Percentiles rank a stretch among this genome's conserved stretches.
Evolutionary conservation across 1,140 invertebrate species (phyloP).

Genomic region (Aphelenchoides besseyi): DNA sequence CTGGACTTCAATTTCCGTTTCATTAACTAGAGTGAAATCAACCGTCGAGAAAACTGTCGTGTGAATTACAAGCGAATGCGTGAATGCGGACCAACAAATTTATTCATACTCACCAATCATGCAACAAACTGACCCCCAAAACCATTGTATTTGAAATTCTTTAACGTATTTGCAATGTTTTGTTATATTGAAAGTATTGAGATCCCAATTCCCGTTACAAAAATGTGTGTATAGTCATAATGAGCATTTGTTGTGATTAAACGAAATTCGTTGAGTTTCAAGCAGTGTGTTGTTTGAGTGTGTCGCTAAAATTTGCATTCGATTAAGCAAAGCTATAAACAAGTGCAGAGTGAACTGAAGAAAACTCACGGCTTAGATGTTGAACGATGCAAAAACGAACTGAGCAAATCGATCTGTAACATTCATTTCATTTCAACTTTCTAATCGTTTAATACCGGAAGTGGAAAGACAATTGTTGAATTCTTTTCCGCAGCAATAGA

Average conservation of each 20-base stretch:
- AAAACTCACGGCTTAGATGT: slow-evolving; percentile 48
- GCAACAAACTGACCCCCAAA: no score
- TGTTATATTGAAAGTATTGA: slow-evolving; percentile 4
- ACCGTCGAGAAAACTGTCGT: neutral
- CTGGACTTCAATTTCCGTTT: slow-evolving; percentile 33
- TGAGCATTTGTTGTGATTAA: neutral
- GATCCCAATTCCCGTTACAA: neutral
- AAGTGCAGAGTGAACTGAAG: neutral
- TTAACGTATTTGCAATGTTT: no score
- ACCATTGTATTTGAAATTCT: no score
- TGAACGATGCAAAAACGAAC: slow-evolving; percentile 40
- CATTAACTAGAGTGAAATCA: neutral
- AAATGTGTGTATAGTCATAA: neutral
- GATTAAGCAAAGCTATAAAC: slow-evolving; percentile 18
- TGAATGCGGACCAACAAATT: no score
- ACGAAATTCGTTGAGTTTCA: neutral
- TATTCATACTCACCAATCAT: no score
- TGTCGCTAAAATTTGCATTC: slow-evolving; percentile 15
- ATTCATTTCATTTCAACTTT: no score
- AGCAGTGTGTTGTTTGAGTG: slow-evolving; percentile 26
- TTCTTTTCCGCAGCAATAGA: slow-evolving; percentile 83
- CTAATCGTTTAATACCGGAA: no score
- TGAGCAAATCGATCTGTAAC: slow-evolving; percentile 50
- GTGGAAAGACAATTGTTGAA: slow-evolving; percentile 91
- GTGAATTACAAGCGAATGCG: no score